phyloP scores from a whole-genome alignment of 2,113 vertebrate species.

The Peromyscus polionotus region DNA sequence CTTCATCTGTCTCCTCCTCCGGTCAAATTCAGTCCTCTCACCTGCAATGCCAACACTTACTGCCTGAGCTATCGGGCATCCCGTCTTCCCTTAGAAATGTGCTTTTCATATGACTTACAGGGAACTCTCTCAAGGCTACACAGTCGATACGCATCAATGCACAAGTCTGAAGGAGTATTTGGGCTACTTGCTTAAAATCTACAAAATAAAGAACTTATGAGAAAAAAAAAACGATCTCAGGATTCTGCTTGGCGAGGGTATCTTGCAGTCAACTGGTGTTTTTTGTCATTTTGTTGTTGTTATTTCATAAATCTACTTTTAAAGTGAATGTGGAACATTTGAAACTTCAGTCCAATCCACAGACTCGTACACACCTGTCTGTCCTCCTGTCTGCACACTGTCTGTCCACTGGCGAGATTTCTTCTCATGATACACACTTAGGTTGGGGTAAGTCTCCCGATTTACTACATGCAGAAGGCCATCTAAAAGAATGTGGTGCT shows the following conservation, averaged over 20 bases:
- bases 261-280: not conserved
- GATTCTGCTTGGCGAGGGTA: not conserved
- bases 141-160: not conserved
- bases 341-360: not conserved
- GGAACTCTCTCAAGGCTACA: not conserved
- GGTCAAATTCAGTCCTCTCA: not conserved
- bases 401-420: not conserved
- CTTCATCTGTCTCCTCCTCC: not conserved
- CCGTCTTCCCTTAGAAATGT: not conserved
- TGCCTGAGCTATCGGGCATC: not conserved
- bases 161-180: not conserved
- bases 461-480: not conserved
- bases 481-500: not conserved
- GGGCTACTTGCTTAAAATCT: not conserved
- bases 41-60: not conserved
- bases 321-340: not conserved
- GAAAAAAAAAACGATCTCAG: not conserved
- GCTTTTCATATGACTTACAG: constrained; percentile 11
- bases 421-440: not conserved
- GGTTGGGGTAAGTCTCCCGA: not conserved
- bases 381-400: no score
- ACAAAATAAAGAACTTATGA: constrained; percentile 28
- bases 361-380: not conserved
- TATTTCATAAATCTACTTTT: not conserved
- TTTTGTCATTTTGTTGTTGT: not conserved